Conservation (phyloP, 2,113 vertebrate genomes). For the Sorex fumeus region DNA sequence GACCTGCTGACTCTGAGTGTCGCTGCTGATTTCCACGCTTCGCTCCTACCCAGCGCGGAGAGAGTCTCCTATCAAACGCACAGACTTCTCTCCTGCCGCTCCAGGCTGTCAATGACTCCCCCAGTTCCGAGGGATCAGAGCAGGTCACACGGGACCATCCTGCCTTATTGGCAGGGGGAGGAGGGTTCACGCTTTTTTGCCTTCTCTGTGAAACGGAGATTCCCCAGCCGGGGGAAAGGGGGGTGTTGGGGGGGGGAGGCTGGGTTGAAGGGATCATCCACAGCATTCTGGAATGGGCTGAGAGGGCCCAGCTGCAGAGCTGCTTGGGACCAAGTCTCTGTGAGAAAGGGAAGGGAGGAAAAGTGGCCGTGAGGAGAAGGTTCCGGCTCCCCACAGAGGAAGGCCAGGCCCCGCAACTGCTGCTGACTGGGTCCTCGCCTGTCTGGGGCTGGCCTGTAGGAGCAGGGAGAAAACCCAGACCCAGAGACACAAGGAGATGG, state of each 20-base stretch:
- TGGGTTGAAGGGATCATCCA: neutral
- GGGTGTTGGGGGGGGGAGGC: neutral
- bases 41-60: constrained; percentile 65
- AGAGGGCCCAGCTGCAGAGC: neutral
- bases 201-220: neutral
- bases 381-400: neutral
- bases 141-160: constrained; percentile 2
- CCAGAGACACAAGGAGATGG: neutral
- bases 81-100: neutral
- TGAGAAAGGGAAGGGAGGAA: neutral
- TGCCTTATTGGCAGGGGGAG: neutral
- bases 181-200: neutral
- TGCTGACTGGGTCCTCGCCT: neutral
- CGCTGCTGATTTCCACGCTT: neutral
- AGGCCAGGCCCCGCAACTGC: no score
- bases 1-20: neutral
- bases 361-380: no score
- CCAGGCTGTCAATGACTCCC: neutral
- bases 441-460: neutral
- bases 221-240: neutral
- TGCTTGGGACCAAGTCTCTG: neutral
- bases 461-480: neutral
- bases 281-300: accelerated
- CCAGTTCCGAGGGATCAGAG: neutral
- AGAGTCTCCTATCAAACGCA: constrained; percentile 51